phyloP scores from a whole-genome alignment of 1,140 invertebrate genomes.

The Acromyrmex echinatior region DNA sequence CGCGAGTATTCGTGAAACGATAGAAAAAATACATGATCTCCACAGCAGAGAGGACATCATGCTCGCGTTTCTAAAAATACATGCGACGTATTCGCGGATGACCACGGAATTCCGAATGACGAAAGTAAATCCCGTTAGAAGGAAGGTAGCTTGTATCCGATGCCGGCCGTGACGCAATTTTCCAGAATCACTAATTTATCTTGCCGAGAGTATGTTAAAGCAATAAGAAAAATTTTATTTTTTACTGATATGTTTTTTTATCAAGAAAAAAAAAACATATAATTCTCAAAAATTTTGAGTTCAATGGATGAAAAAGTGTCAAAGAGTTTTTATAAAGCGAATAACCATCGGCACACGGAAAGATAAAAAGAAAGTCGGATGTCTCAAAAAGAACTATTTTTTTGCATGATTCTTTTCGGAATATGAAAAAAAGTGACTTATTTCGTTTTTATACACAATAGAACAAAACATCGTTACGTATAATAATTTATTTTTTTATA shows the following conservation, averaged over 20 bases:
- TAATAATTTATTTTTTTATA: neutral
- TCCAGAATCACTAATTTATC: constrained; percentile 47
- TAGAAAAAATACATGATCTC: neutral
- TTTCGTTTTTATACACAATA: neutral
- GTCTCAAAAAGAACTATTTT: neutral
- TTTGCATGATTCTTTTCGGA: neutral
- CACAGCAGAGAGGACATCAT: constrained; percentile 7
- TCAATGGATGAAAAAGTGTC: neutral
- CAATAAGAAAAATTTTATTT: neutral
- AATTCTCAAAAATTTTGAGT: neutral
- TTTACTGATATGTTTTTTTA: neutral
- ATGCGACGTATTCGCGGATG: constrained; percentile 36
- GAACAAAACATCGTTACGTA: neutral
- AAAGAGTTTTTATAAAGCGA: constrained; percentile 2
- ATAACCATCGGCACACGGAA: neutral
- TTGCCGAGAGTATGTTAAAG: neutral
- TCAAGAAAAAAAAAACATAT: neutral
- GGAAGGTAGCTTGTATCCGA: constrained; percentile 62
- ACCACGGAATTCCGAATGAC: constrained; percentile 74
- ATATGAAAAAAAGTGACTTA: neutral
- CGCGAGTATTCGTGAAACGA: constrained; percentile 13
- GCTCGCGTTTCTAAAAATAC: constrained; percentile 70
- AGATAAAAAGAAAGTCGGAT: neutral
- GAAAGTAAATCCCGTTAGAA: constrained; percentile 75
- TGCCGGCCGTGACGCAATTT: constrained; percentile 68